Percentiles rank a stretch among this genome's conserved stretches.
Evolutionary conservation across 2,888 invertebrate genomes (phyloP).

Genomic region (Carcina quercana): DNA sequence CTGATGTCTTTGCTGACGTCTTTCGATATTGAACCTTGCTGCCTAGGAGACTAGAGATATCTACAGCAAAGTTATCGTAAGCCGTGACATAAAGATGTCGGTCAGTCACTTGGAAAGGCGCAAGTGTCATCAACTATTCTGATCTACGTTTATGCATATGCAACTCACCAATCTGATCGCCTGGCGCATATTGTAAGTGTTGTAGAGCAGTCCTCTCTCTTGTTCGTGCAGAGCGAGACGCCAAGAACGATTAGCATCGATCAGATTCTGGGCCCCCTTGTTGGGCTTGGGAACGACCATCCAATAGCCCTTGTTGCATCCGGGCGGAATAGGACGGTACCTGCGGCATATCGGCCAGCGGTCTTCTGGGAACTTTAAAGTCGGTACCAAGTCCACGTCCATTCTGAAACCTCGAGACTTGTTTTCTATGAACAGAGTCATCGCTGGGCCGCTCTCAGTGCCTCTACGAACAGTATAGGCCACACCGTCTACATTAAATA

Average conservation of each 20-base stretch:
- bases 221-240: conserved; percentile 68
- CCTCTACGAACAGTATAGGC: conserved; percentile 38
- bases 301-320: conserved; percentile 38
- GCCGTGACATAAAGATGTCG: too few species aligned
- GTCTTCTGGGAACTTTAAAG: conserved; percentile 53
- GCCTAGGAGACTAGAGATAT: too few species aligned
- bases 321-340: conserved; percentile 25
- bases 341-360: conserved; percentile 48
- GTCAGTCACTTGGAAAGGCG: too few species aligned
- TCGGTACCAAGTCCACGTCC: conserved; percentile 71
- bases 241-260: conserved; percentile 53
- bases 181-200: conserved; percentile 44
- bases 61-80: too few species aligned
- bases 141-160: background rate
- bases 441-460: conserved; percentile 69
- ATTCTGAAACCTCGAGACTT: conserved; percentile 33
- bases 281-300: conserved; percentile 65
- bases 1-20: too few species aligned
- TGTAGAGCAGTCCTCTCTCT: conserved; percentile 58
- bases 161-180: conserved; percentile 53
- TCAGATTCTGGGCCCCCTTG: conserved; percentile 21
- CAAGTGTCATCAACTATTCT: background rate
- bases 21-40: too few species aligned
- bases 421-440: conserved; percentile 59
- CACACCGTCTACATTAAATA: conserved; percentile 38